Evolutionary conservation across 53 echinoderm and acorn worm genomes (phyloP), one percentile per base, ranked within the genome.

Genomic region (Patiria pectinifera): DNA sequence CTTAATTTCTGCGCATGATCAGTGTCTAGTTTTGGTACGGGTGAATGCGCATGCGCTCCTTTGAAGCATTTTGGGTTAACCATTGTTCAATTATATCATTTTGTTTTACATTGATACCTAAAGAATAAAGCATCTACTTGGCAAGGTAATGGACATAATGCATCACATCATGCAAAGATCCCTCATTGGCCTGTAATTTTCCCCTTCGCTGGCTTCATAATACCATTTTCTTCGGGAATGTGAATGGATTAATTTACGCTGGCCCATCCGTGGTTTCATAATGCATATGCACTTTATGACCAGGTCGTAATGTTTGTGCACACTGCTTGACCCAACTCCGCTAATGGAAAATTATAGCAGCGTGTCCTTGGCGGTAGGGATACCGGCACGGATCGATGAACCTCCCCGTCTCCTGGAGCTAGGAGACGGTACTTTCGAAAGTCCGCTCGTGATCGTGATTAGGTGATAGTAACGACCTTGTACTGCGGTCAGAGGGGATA

Each of bases 391-490:
- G 74, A 23, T 74, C 24, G 74, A 74, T 74, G 74, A 22, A 74
- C 10, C 74, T 24, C 74, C 22, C 22, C 24, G 74, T 23, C 4
- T 24, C 74, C 4, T 23, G 22, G 22, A 22, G 24, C 24, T 10
- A n/a, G 22, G 66, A 24, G 22, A 24, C 74, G 74, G 74, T 74
- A 74, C 74, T 74, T 24, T 74, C 21, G 0, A 53, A 53, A 53
- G 74, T 74, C 74, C 24, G 74, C 6, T 21, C 4, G 74, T 3
- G 74, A 74, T 23, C 74, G 53, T 53, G 53, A 53, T 8, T 8
- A 74, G 74, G n/a, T 74, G 74, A 74, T 74, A n/a, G 24, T 74
- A 24, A 74, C 74, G 74, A 24, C 74, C 74, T 74, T 74, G 74
- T 1, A 74, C n/a, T 74, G 74, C 3, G 74, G 74, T 22, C 24